Base-by-base conservation (phyloP, 2,888 invertebrate genomes). In the Ditylenchus weischeri region DNA sequence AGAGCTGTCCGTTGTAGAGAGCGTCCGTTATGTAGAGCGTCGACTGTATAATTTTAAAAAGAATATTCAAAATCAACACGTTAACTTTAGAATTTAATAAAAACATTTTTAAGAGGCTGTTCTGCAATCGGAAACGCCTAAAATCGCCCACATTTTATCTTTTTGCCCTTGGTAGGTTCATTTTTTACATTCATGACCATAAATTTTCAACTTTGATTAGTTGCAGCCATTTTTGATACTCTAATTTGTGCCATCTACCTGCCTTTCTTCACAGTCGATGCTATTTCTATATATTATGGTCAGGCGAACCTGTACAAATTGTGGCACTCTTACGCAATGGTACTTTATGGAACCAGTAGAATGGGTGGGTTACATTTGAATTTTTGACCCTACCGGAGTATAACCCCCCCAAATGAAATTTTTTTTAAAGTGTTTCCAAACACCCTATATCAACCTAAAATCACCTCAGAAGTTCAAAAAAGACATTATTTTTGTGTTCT, bases 231-330 rank as follows among this genome's bases (percentile, higher is more conserved):
- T 60, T 65, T 77, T 36, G 79, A 79, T 65, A 61, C 76, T 4
- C 62, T 77, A n/a, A 79, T 79, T 69, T 78, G 78, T 61, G 68
- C 76, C n/a, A 71, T 78, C 59, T 79, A 79, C 72, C 69, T 79
- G n/a, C 79, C 79, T 2, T 76, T 79, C 48, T 79, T 79, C 70
- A 77, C 79, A 0, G 74, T 76, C 19, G 79, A 79, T 62, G 78
- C 78, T 11, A 62, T 79, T 7, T 76, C 77, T 21, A 75, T 79
- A 48, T 77, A 77, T 68, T 69, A 74, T 58, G 64, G 75, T 57
- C 70, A 75, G 47, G 74, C 74, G 58, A 65, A 73, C 48, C 70
- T 79, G 11, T 75, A 78, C 50, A 74, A 78, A 49, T 35, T 78
- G 21, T 79, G 79, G 79, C 78, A 79, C 66, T 64, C 66, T 43